These are phyloP conservation scores for Mesaphorura yosii DNA, from an alignment of 1,140 invertebrate species.

Conservation along the genomic window DNA sequence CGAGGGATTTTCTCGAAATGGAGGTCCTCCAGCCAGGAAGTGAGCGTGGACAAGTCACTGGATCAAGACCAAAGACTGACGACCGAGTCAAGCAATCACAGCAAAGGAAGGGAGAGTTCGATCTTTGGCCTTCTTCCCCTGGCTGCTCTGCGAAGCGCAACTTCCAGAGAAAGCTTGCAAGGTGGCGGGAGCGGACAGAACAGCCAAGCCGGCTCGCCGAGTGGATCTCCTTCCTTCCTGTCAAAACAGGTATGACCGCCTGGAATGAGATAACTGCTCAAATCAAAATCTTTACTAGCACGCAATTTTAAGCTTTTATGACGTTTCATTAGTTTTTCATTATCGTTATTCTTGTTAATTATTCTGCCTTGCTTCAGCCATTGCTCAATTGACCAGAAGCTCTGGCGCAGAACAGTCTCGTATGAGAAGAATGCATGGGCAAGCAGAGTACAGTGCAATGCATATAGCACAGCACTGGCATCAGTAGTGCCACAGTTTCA, in stretches of 20 bases:
- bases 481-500: too few species aligned
- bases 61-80: neutral
- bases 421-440: too few species aligned
- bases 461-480: too few species aligned
- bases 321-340: neutral
- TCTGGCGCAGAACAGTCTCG: too few species aligned
- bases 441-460: neutral
- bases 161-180: slow-evolving; percentile 34
- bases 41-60: slow-evolving; percentile 30
- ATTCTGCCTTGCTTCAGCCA: neutral
- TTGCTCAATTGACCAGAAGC: neutral
- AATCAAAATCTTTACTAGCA: neutral
- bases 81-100: neutral
- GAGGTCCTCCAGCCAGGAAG: slow-evolving; percentile 32
- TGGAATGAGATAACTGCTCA: neutral
- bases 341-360: neutral
- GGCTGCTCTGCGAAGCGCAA: slow-evolving; percentile 31
- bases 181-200: slow-evolving; percentile 28
- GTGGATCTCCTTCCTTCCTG: slow-evolving; percentile 30
- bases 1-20: slow-evolving; percentile 31
- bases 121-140: slow-evolving; percentile 35
- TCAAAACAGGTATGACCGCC: slow-evolving; percentile 32
- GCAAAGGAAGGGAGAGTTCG: slow-evolving; percentile 30
- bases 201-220: slow-evolving; percentile 32
- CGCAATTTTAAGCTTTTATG: neutral